Base-by-base conservation (phyloP, 2,888 invertebrate genomes). In the Rosalia funebris region DNA sequence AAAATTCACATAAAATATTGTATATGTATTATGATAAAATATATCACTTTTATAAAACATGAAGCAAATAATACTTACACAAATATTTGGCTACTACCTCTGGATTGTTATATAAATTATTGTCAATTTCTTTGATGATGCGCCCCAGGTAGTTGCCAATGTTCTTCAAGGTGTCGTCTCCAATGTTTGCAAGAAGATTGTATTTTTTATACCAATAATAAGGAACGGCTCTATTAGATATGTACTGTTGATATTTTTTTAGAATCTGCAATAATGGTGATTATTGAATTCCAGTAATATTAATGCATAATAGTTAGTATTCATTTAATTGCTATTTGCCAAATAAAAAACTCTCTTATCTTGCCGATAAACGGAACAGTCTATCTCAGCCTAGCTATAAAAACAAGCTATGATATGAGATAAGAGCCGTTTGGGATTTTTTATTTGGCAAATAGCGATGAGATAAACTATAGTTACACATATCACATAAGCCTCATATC, bases 71-170 rank as follows among this genome's bases (percentile, higher is more conserved):
- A 20, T 55, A 74, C 77, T 77, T 65, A 81, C 80, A 60, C 25
- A 79, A 42, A 55, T 63, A 73, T 57, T 47, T 63, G 2, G 72
- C 74, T 9, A 79, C 66, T 31, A 71, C 57, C 11, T 58, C 70
- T 1, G 62, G 57, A 65, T 81, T 63, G 0, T 32, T 36, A 7
- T 70, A 54, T 36, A 47, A 5, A 47, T 63, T 57, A 11, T 52
- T 63, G 16, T 81, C 77, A 1, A 84, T 77, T 10, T 80, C 76
- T 0, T 75, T 70, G 0, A 84, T 70, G 1, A 84, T 82, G 0
- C 73, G 72, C 16, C 77, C 79, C 32, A 85, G 58, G 60, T 78
- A 80, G 1, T 77, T 75, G 9, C 71, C 10, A 58, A 83, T 83
- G 1, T 80, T 65, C 11, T 75, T 72, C 32, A 79, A 76, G 0